phyloP scores from a whole-genome alignment of 2,888 invertebrate species.

The Xestia rhomboidea region DNA sequence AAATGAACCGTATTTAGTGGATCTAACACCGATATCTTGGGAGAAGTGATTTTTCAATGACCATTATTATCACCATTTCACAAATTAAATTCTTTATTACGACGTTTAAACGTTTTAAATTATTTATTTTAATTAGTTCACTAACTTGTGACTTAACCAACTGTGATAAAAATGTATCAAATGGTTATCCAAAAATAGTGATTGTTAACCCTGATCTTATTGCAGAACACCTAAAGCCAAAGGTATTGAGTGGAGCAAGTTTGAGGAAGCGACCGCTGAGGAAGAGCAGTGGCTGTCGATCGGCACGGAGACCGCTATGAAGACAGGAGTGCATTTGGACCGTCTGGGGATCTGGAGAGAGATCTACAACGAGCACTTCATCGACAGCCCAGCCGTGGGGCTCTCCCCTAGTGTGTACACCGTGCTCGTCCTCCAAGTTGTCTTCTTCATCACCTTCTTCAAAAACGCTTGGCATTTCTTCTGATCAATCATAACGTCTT shows the following conservation, averaged over 20 bases:
- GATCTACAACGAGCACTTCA: slow-evolving; percentile 79
- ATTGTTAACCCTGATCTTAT: not conserved
- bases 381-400: slow-evolving; percentile 69
- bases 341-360: slow-evolving; percentile 80
- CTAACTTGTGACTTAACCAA: not conserved
- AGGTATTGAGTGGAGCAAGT: slow-evolving; percentile 72
- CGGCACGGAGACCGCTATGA: slow-evolving; percentile 52
- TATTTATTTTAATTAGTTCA: not conserved
- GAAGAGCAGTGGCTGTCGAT: slow-evolving; percentile 80
- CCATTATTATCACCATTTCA: not conserved
- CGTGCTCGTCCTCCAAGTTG: slow-evolving; percentile 56
- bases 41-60: not conserved
- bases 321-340: slow-evolving; percentile 74
- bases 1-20: not conserved
- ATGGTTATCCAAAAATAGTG: not conserved
- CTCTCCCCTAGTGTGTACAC: slow-evolving; percentile 55
- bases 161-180: not conserved
- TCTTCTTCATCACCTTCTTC: slow-evolving; percentile 62
- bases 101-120: not conserved
- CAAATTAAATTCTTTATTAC: too few species aligned
- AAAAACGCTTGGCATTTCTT: slow-evolving; percentile 56
- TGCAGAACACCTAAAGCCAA: slow-evolving; percentile 76
- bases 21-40: not conserved
- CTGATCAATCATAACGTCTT: slow-evolving; percentile 51
- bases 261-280: slow-evolving; percentile 63